Conservation (phyloP, 2,888 invertebrate genomes). For the Lycaena phlaeas region DNA sequence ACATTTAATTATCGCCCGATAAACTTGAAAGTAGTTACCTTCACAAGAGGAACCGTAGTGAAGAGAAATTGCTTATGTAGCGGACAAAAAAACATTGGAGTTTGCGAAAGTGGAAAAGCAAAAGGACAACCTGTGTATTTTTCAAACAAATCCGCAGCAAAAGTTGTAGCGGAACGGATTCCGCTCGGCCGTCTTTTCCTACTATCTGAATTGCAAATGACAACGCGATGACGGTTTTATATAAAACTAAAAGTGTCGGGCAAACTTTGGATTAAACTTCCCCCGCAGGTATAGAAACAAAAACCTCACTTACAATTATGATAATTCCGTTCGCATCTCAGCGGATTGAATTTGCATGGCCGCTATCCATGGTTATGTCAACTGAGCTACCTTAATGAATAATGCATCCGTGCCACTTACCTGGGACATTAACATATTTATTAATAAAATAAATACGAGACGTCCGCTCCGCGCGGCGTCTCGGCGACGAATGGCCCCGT, state of each 20-base stretch:
- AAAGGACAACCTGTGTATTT: constrained; percentile 49
- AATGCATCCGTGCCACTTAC: constrained; percentile 67
- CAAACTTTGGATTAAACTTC: constrained; percentile 71
- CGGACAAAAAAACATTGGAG: constrained; percentile 36
- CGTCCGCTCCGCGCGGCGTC: constrained; percentile 42
- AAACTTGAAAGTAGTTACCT: background rate
- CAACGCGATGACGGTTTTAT: constrained; percentile 61
- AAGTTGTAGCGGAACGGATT: constrained; percentile 49
- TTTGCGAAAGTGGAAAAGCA: constrained; percentile 49
- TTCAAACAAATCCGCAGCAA: constrained; percentile 58
- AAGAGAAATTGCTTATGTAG: constrained; percentile 19
- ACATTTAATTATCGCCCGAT: background rate
- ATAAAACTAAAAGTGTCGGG: constrained; percentile 70
- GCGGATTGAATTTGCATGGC: constrained; percentile 70
- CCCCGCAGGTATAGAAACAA: constrained; percentile 67
- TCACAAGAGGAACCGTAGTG: constrained; percentile 1
- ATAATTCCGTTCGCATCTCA: constrained; percentile 66
- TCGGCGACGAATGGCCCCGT: constrained; percentile 31
- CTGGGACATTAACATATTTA: constrained; percentile 69
- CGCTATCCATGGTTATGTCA: constrained; percentile 68
- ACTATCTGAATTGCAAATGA: constrained; percentile 70
- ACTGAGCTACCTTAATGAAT: constrained; percentile 67
- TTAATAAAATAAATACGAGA: constrained; percentile 70
- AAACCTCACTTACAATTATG: constrained; percentile 71
- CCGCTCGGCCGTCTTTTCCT: constrained; percentile 57